Percentiles rank a stretch among this genome's conserved stretches.
These are phyloP conservation scores for Pasiphila rectangulata DNA, from an alignment of 2,888 invertebrate genomes.

Conservation along the genomic window DNA sequence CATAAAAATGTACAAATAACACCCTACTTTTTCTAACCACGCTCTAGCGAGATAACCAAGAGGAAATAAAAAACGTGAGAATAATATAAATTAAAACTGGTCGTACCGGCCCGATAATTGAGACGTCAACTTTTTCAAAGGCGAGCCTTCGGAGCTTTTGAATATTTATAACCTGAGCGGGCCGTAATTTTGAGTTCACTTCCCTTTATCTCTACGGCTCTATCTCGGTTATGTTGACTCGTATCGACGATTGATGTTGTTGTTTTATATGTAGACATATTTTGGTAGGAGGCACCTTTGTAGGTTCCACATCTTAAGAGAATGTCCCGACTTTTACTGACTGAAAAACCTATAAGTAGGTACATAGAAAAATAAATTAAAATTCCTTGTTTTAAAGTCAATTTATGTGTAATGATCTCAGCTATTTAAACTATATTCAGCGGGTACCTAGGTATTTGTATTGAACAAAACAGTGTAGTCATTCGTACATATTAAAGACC, in stretches of 20 bases:
- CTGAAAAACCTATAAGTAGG: too few relatives aligned
- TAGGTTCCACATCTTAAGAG: background rate
- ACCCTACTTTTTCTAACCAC: slow-evolving; percentile 24
- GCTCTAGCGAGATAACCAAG: slow-evolving; percentile 48
- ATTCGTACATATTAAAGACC: too few relatives aligned
- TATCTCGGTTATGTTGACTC: slow-evolving; percentile 53
- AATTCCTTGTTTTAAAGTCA: too few relatives aligned
- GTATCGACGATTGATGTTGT: slow-evolving; percentile 30
- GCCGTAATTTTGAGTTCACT: slow-evolving; percentile 71
- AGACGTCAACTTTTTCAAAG: slow-evolving; percentile 77
- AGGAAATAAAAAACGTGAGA: slow-evolving; percentile 78
- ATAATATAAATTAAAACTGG: slow-evolving; percentile 70
- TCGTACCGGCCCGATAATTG: slow-evolving; percentile 66
- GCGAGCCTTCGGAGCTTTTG: slow-evolving; percentile 53
- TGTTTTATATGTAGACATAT: background rate
- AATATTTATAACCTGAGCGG: slow-evolving; percentile 75
- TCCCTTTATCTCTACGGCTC: slow-evolving; percentile 66
- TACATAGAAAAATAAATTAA: too few relatives aligned
- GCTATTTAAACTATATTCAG: too few relatives aligned
- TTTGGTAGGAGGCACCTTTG: background rate
- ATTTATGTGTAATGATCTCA: too few relatives aligned
- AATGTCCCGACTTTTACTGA: too few relatives aligned
- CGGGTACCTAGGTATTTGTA: too few relatives aligned
- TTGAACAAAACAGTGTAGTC: too few relatives aligned
- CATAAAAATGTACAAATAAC: slow-evolving; percentile 13